Evolutionary conservation across 2,888 invertebrate species (phyloP).

Genomic region (Acleris literana): DNA sequence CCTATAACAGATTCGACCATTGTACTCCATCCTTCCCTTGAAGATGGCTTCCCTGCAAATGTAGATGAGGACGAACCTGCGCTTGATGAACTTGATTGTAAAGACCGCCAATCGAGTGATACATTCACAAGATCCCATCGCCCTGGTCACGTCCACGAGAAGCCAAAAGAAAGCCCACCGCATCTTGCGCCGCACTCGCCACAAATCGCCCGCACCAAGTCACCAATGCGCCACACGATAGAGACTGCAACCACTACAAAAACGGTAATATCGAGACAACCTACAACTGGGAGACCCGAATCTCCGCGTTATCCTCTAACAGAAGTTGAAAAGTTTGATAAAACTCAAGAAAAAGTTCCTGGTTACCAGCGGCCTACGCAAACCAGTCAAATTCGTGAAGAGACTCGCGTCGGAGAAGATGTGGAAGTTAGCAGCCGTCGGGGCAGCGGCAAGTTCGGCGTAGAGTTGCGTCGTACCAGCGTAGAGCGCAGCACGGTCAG

Average conservation of each 20-base stretch:
- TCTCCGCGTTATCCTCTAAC: slow-evolving; percentile 52
- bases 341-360: slow-evolving; percentile 59
- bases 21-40: slow-evolving; percentile 53
- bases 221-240: slow-evolving; percentile 54
- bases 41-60: slow-evolving; percentile 51
- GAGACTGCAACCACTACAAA: slow-evolving; percentile 55
- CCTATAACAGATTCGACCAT: slow-evolving; percentile 57
- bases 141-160: slow-evolving; percentile 46
- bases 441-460: slow-evolving; percentile 86
- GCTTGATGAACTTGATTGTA: slow-evolving; percentile 38
- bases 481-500: slow-evolving; percentile 76
- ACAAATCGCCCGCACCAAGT: slow-evolving; percentile 56
- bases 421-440: slow-evolving; percentile 76
- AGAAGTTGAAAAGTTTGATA: slow-evolving; percentile 52
- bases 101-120: slow-evolving; percentile 47
- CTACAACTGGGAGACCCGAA: slow-evolving; percentile 53
- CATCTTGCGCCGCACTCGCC: slow-evolving; percentile 54
- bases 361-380: slow-evolving; percentile 69
- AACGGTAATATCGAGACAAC: slow-evolving; percentile 52
- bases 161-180: slow-evolving; percentile 54
- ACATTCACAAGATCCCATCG: slow-evolving; percentile 45
- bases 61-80: slow-evolving; percentile 58
- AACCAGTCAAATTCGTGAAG: slow-evolving; percentile 70
- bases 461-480: slow-evolving; percentile 85
- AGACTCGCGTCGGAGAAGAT: slow-evolving; percentile 61